Conservation (phyloP, 1,140 invertebrate species). For the Drosophila albomicans region DNA sequence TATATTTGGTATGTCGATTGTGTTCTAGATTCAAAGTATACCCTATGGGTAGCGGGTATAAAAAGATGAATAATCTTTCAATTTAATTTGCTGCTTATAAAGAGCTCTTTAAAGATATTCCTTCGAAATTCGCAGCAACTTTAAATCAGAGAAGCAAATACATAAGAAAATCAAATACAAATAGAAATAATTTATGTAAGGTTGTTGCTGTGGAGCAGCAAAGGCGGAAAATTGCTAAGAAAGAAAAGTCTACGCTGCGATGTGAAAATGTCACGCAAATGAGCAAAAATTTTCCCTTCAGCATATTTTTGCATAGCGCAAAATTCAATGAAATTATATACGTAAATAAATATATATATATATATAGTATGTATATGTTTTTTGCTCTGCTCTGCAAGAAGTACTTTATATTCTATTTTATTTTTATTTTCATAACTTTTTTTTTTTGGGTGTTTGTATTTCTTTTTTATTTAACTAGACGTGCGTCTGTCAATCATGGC, state of each 20-base stretch:
- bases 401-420: slow-evolving; percentile 39
- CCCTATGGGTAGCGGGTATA: too few relatives aligned
- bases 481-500: slow-evolving; percentile 72
- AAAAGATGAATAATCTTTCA: background rate
- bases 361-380: slow-evolving; percentile 10
- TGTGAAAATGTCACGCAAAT: slow-evolving; percentile 66
- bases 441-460: slow-evolving; percentile 15
- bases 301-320: slow-evolving; percentile 10
- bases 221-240: slow-evolving; percentile 17
- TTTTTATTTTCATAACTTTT: slow-evolving; percentile 48
- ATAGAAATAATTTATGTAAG: slow-evolving; percentile 41
- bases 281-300: slow-evolving; percentile 52
- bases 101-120: background rate
- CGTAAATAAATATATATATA: slow-evolving; percentile 53
- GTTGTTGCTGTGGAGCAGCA: slow-evolving; percentile 8
- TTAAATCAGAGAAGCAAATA: slow-evolving; percentile 62
- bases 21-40: too few relatives aligned
- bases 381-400: background rate
- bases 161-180: slow-evolving; percentile 55
- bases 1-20: too few relatives aligned
- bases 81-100: background rate
- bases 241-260: slow-evolving; percentile 28
- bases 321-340: slow-evolving; percentile 70
- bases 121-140: background rate
- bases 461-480: slow-evolving; percentile 68